These are phyloP conservation scores for Smutsia gigantea DNA, from an alignment of 2,797 vertebrate species.

Conservation along the genomic window DNA sequence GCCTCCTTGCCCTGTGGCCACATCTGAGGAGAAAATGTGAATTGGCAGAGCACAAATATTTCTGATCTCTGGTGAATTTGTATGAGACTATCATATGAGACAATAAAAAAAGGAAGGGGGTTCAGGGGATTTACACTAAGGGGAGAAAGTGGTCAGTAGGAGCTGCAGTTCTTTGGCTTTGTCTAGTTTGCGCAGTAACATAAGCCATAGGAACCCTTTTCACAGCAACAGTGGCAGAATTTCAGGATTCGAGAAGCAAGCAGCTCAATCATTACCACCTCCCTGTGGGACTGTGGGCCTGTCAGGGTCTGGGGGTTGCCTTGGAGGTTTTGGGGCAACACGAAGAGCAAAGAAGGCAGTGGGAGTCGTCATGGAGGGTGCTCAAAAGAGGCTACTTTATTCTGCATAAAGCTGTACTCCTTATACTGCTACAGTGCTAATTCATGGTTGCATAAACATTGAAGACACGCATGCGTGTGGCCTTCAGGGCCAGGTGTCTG, in stretches of 20 bases:
- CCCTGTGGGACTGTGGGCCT: not conserved
- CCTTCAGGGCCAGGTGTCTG: too few relatives aligned
- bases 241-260: not conserved
- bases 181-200: not conserved
- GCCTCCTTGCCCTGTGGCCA: not conserved
- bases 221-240: too few relatives aligned
- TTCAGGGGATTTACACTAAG: not conserved
- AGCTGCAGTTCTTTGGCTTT: not conserved
- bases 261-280: not conserved
- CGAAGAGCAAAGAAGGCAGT: too few relatives aligned
- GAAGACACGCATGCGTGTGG: too few relatives aligned
- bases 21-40: not conserved
- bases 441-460: too few relatives aligned
- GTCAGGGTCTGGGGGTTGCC: too few relatives aligned
- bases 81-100: too few relatives aligned
- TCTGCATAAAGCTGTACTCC: too few relatives aligned
- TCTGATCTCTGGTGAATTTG: not conserved
- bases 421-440: too few relatives aligned
- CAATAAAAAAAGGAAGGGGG: not conserved
- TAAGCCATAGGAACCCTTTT: not conserved
- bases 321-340: too few relatives aligned
- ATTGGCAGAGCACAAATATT: not conserved
- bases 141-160: not conserved
- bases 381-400: too few relatives aligned
- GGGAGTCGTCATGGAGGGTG: too few relatives aligned